These are phyloP conservation scores for Orthosia gracilis DNA, from an alignment of 2,888 invertebrate species.

Conservation along the genomic window DNA sequence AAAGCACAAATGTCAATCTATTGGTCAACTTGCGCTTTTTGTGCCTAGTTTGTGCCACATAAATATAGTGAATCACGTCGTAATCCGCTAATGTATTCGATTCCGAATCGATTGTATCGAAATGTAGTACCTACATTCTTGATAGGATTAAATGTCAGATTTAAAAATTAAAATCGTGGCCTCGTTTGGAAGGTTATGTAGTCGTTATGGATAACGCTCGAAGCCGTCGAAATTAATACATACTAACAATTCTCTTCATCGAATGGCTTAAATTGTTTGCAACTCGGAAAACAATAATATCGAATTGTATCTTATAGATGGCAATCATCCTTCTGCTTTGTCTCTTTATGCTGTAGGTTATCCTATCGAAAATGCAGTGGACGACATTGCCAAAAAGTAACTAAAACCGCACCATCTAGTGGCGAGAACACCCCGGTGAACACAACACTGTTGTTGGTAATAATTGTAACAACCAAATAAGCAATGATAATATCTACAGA, in stretches of 20 bases:
- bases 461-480: background rate
- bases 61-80: conserved; percentile 39
- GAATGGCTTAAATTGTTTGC: too few species aligned
- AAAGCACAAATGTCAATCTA: conserved; percentile 56
- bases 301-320: background rate
- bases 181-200: conserved; percentile 38
- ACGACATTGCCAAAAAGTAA: background rate
- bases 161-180: conserved; percentile 46
- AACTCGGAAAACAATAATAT: too few species aligned
- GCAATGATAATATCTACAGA: background rate
- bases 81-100: conserved; percentile 53
- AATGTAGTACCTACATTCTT: conserved; percentile 41
- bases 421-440: background rate
- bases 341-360: background rate
- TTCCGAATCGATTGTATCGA: conserved; percentile 49
- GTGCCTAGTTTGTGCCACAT: conserved; percentile 44
- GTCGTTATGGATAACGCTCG: background rate
- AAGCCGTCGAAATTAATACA: background rate
- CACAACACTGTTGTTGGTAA: background rate
- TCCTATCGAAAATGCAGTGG: background rate
- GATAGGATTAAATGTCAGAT: conserved; percentile 51
- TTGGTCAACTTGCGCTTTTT: conserved; percentile 56
- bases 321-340: too few species aligned
- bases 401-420: background rate
- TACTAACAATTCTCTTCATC: background rate